phyloP scores from a whole-genome alignment of 2,113 vertebrate genomes.

The Stigmatopora argus region DNA sequence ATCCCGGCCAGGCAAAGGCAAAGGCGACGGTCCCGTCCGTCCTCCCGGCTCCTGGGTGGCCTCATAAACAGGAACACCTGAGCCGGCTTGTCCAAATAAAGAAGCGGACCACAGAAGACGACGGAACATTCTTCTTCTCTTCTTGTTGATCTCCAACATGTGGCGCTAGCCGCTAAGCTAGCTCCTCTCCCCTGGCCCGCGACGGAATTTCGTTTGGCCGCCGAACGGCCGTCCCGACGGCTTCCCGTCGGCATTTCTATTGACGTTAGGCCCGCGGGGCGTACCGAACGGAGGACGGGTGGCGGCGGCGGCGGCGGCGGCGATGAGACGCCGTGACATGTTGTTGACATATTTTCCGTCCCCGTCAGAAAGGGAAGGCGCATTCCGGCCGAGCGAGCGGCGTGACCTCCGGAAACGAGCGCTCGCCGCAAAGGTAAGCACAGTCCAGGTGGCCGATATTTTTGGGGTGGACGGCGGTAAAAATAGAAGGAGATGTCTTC shows the following conservation, averaged over 20 bases:
- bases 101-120: not conserved
- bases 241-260: too few species aligned
- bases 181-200: too few species aligned
- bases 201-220: too few species aligned
- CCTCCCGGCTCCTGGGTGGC: not conserved
- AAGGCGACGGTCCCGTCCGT: too few species aligned
- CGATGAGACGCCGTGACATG: too few species aligned
- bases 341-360: too few species aligned
- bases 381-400: not conserved
- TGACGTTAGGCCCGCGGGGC: too few species aligned
- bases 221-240: too few species aligned
- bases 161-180: not conserved
- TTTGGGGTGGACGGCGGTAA: not conserved
- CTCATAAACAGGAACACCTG: not conserved
- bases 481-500: not conserved
- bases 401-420: not conserved
- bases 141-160: not conserved
- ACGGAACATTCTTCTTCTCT: conserved; percentile 10
- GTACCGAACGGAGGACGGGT: too few species aligned
- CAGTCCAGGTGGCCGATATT: not conserved
- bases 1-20: too few species aligned
- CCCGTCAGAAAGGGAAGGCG: not conserved
- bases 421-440: not conserved
- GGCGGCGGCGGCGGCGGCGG: too few species aligned
- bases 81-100: conserved; percentile 1